Base-by-base conservation (phyloP, 2,888 invertebrate genomes). In the Sipha maydis region DNA sequence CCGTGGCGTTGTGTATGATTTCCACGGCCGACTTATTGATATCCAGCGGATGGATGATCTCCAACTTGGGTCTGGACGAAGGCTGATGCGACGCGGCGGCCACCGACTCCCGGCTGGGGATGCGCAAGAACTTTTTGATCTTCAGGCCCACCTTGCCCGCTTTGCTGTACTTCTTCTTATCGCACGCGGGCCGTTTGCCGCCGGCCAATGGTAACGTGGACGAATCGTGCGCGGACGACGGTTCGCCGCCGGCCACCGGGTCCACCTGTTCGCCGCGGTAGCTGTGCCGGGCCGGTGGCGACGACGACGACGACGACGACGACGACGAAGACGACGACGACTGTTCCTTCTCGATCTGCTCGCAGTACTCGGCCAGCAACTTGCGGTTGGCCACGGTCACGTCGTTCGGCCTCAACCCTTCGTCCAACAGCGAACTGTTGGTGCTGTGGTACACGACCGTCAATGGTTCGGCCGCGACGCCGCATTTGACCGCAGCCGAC, bases 1-100 rank as follows among this genome's bases (percentile, higher is more conserved):
- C 79, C 56, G 41, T 94, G 94, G 69, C 94, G 94, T 90, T 96
- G 94, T 69, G 82, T 19, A 88, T 88, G 61, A 97, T 96, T 91
- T 97, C 96, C 3, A 96, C 96, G 89, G 94, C 95, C 19, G 95
- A 94, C 56, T 96, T 96, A 92, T 96, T 96, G 89, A 97, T 93
- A 91, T 97, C 97, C 90, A 96, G 93, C 25, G 97, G 97, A 93
- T 97, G 97, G 90, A 97, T 96, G 90, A 97, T 97, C 89, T 97
- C 96, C 41, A 97, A 93, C 28, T 96, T 94, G 4, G 96, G 95
- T 91, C 96, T 96, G 11, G 94, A 94, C 91, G 94, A 94, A 14
- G 94, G 94, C 34, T 93, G 93, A 82, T 93, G 92, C 76, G 94
- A 93, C 89, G 90, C 21, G 9, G 54, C 21, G n/a, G n/a, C 90